phyloP scores from a whole-genome alignment of 2,113 vertebrate species.

The Lasiurus cinereus region DNA sequence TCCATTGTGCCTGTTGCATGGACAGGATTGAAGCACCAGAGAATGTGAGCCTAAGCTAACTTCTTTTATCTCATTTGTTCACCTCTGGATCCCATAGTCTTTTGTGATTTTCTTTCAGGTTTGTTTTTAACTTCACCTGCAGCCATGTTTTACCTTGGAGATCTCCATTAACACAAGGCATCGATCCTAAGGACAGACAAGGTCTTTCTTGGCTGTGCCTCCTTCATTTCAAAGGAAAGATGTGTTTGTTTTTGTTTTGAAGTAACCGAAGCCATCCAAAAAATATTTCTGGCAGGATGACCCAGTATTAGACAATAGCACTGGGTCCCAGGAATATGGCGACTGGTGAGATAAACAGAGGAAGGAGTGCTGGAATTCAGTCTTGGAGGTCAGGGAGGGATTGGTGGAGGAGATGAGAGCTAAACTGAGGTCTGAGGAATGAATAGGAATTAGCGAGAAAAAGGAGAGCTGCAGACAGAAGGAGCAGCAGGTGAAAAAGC shows the following conservation, averaged over 20 bases:
- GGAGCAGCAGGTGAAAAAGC: slow-evolving; percentile 4
- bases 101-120: slow-evolving; percentile 42
- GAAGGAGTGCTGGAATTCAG: neutral
- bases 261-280: slow-evolving; percentile 8
- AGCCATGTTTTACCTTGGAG: slow-evolving; percentile 50
- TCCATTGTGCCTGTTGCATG: accelerated
- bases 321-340: neutral
- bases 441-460: slow-evolving; percentile 20
- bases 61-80: neutral
- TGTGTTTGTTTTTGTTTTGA: slow-evolving; percentile 58
- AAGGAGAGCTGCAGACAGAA: slow-evolving; percentile 27
- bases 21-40: neutral
- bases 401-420: slow-evolving; percentile 13
- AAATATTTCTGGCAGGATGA: slow-evolving; percentile 4
- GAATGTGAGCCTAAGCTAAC: neutral
- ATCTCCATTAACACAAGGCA: slow-evolving; percentile 18
- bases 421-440: slow-evolving; percentile 18
- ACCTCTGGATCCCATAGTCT: neutral
- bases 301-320: neutral
- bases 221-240: neutral
- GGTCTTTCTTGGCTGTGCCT: neutral
- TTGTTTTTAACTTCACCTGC: slow-evolving; percentile 48
- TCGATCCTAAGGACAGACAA: slow-evolving; percentile 2
- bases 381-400: neutral
- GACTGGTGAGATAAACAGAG: neutral